Evolutionary conservation across 1,140 invertebrate genomes (phyloP), one percentile per base, ranked within the genome.

Genomic region (Micrasema minimum): DNA sequence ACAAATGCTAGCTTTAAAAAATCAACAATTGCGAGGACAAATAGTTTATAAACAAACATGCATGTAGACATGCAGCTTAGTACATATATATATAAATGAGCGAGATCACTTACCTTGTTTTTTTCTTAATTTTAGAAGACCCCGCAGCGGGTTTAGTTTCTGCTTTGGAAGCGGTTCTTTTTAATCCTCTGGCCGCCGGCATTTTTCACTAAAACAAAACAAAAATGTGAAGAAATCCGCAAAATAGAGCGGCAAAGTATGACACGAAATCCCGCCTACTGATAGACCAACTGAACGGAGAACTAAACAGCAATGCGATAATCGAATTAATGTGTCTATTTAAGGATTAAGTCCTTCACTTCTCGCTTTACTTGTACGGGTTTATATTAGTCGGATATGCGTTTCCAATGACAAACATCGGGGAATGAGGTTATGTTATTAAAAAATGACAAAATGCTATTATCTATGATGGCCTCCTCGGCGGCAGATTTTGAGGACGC

Each of bases 101-200:
- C 26, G 7, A 31, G 26, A 38, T 48, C 0, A 11, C 18, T 46
- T 66, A 75, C 73, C 73, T 16, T 46, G 51, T 69, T 75, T 75
- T n/a, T 45, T 72, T 75, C 48, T 75, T 75, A n/a, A 72, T 71
- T 61, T 75, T 75, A 12, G 73, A 75, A 6, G 73, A 50, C 12
- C 73, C 72, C 2, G 72, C 73, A 1, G 31, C 31, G 14, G 69
- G 41, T 38, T 68, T 61, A 10, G 18, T 20, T 37, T 69, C 48
- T 5, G 64, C 68, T 67, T 74, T 74, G 37, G 72, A 67, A 38
- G 72, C 73, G 11, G 73, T 66, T 9, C 73, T 35, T 18, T 75
- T 75, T 18, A 75, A 46, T 65, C 73, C 73, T 69, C 73, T 57
- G 9, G 72, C 72, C 18, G 72, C 72, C 43, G 73, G 73, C 73